Conservation (phyloP, 2,888 invertebrate species). For the Dryococelus australis region DNA sequence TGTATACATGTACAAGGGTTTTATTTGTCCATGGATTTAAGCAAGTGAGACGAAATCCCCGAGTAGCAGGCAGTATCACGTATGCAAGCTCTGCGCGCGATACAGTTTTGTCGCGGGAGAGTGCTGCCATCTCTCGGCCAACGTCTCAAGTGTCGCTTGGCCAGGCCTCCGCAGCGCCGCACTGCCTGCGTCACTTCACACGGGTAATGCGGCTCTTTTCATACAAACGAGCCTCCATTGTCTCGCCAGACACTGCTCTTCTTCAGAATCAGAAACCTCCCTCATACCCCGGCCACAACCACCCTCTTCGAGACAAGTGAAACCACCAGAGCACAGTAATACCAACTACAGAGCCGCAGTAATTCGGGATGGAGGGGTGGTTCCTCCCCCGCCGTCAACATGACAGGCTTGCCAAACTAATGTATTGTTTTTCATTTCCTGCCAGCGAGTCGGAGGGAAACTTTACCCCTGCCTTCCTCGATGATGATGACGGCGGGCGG, state of each 20-base stretch:
- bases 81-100: background rate
- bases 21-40: too few relatives aligned
- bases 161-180: background rate
- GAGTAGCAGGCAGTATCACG: background rate
- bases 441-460: conserved; percentile 4
- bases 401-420: conserved; percentile 27
- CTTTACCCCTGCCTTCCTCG: background rate
- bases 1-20: too few relatives aligned
- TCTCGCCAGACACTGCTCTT: conserved; percentile 31
- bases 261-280: background rate
- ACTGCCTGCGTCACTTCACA: background rate
- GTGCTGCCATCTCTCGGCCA: background rate
- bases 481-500: background rate
- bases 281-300: background rate
- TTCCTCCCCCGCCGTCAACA: background rate
- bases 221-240: conserved; percentile 38
- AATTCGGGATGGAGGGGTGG: background rate
- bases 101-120: background rate
- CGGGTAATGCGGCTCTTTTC: conserved; percentile 37
- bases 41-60: background rate
- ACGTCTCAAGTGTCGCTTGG: background rate
- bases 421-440: conserved; percentile 30
- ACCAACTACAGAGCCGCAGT: background rate
- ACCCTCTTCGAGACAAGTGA: conserved; percentile 21
- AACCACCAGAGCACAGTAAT: conserved; percentile 19